Percentiles rank a stretch among this genome's conserved stretches.
Conservation (phyloP, 2,113 vertebrate genomes). For the Melanostigma gelatinosum region DNA sequence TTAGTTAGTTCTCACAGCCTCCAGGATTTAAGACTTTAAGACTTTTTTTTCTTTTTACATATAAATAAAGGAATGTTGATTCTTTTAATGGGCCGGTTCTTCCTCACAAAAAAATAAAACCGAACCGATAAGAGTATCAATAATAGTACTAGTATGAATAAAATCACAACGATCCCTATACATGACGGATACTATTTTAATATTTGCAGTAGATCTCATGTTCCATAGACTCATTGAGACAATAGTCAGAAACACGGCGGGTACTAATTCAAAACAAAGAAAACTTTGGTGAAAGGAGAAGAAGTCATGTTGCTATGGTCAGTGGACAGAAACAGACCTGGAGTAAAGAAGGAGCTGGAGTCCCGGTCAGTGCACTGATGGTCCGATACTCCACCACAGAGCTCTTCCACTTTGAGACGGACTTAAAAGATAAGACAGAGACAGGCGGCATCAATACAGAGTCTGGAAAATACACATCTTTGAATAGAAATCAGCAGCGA, state of each 20-base stretch:
- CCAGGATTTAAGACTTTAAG: background rate
- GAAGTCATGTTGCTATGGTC: background rate
- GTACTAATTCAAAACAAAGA: background rate
- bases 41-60: no score
- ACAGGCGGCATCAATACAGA: background rate
- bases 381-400: no score
- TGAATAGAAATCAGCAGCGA: background rate
- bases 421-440: rapidly evolving
- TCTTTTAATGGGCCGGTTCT: no score
- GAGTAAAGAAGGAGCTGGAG: conserved; percentile 86
- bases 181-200: background rate
- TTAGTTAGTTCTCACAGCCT: background rate
- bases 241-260: background rate
- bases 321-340: conserved; percentile 74
- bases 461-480: background rate
- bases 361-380: conserved; percentile 86
- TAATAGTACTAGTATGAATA: no score
- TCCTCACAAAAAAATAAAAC: no score
- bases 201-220: background rate
- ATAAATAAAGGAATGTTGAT: no score
- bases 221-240: background rate
- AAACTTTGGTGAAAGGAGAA: background rate
- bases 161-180: no score
- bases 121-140: no score
- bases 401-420: background rate